Evolutionary conservation across 2,888 invertebrate genomes (phyloP).

Genomic region (Capitulum mitella): DNA sequence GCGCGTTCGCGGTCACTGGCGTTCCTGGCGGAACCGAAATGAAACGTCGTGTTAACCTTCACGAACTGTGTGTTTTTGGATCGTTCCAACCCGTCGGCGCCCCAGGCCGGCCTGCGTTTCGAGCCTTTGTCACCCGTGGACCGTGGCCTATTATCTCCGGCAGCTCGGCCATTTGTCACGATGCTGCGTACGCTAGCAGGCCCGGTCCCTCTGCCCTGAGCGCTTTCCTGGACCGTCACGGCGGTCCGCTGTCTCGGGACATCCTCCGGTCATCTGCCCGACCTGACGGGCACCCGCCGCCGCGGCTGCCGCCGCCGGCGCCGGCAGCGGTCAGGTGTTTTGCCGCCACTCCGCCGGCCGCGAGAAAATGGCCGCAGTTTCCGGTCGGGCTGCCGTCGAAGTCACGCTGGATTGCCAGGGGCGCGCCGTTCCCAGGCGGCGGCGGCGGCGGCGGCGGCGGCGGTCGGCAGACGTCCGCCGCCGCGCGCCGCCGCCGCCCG

Average conservation of each 20-base stretch:
- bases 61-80: not conserved
- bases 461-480: not conserved
- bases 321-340: not conserved
- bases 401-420: conserved; percentile 9
- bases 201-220: no score
- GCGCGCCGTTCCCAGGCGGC: not conserved
- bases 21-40: no score
- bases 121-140: not conserved
- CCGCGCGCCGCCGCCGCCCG: conserved; percentile 15
- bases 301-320: not conserved
- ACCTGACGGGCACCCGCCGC: no score
- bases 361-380: conserved; percentile 5
- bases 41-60: not conserved
- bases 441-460: not conserved
- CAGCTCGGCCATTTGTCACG: not conserved
- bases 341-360: no score
- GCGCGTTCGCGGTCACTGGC: no score
- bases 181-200: no score
- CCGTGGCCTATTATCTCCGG: not conserved
- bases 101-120: not conserved
- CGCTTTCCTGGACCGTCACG: no score
- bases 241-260: no score
- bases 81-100: not conserved
- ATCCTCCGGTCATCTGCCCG: no score
- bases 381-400: not conserved